Evolutionary conservation across 2,113 vertebrate species (phyloP), one percentile per base, ranked within the genome.

Genomic region (Formicarius rufipectus): DNA sequence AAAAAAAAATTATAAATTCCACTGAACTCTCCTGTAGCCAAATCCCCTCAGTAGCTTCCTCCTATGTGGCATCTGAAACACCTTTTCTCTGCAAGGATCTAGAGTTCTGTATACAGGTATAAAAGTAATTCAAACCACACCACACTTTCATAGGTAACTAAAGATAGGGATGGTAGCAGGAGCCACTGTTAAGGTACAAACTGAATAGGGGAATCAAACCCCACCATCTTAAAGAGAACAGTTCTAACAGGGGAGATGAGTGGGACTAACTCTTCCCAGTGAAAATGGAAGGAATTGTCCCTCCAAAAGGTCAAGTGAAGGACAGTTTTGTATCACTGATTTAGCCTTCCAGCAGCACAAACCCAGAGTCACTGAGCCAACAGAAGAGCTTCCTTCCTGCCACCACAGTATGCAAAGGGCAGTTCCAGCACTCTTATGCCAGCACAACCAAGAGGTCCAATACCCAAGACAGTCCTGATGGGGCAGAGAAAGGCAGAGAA

Each of bases 121-220:
- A 68, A 90, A 92, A 95, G 62, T 66, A 93, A 87, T 89, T 68
- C 60, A 42, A 45, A 86, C 15, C 24, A 40, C 52, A 63, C 21
- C 60, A 62, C 30, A 59, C 37, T 91, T 74, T 21, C 47, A 76
- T 7, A 47, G 69, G 9, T 28, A 68, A 47, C 42, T 95, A 60
- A 76, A 77, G 45, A 67, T 7, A 89, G 37, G 18, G 24, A 77
- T 87, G 27, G 68, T 11, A 74, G 49, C 62, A 77, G 40, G 24
- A 95, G 68, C 10, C 68, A 64, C 58, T 62, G 59, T 30, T 71
- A 92, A 59, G n/a, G 21, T n/a, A 56, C n/a, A 60, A 89, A 79
- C 45, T 49, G 56, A 80, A 59, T 39, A 74, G 16, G 7, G 45
- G 58, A 92, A 72, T 89, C 66, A 88, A 83, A 64, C 4, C 6